Evolutionary conservation across 2,888 invertebrate genomes (phyloP), one percentile per base, ranked within the genome.

Genomic region (Orthonychiurus folsomi): DNA sequence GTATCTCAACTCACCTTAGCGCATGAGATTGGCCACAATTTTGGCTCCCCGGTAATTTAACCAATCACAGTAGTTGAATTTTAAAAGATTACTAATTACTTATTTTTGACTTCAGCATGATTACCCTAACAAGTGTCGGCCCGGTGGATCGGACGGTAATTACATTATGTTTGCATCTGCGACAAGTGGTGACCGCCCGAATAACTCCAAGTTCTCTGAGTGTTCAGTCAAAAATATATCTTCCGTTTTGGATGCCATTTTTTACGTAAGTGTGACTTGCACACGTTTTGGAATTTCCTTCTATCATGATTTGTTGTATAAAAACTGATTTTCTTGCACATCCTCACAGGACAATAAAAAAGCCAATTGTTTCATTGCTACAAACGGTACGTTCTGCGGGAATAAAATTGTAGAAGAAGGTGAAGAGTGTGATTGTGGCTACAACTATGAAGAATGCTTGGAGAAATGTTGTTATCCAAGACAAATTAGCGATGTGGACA

Each of bases 111-210:
- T 78, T 1, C 79, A 94, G 93, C 95, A 96, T 79, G 95, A 96
- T 79, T 93, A 88, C 79, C 93, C 93, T 0, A 85, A 86, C 23
- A 89, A 92, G 74, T 92, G 91, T 77, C 84, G 93, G 66, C 92
- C 95, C 1, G 93, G 94, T 63, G 91, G 94, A 9, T 82, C 87
- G 47, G 86, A 85, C 69, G 99, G 99, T 62, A 99, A 99, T 82
- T 99, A 85, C 79, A 99, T 99, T 75, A 99, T 99, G 99, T 99
- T 96, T 79, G 94, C 96, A 20, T 95, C 95, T 58, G 99, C 99
- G 9, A 99, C 99, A 0, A 93, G 93, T 67, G 99, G 99, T 59
- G 96, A 97, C 80, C 85, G 94, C 61, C 89, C 91, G 12, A 97
- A 99, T 81, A 99, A 99, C 80, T 94, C 93, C 74, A 89, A 92